A percentile compares a stretch with the other conserved stretches of the same genome.
phyloP scores from a whole-genome alignment of 2,113 vertebrate genomes.

The Myrmecobius fasciatus region DNA sequence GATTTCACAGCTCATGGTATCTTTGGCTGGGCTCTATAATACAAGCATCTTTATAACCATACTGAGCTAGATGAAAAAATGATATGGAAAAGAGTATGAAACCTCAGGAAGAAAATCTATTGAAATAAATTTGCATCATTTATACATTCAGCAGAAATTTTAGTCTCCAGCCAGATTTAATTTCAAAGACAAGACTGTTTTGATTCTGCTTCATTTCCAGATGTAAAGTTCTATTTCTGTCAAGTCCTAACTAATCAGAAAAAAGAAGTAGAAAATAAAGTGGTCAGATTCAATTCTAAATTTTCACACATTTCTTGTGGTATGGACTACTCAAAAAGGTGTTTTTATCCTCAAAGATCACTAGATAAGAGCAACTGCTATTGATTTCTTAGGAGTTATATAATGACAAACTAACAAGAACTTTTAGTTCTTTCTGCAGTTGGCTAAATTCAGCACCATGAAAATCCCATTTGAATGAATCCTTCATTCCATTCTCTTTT shows the following conservation, averaged over 20 bases:
- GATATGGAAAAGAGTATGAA: conserved; percentile 60
- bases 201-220: conserved; percentile 26
- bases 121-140: conserved; percentile 56
- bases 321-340: not conserved
- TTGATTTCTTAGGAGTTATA: not conserved
- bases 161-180: conserved; percentile 62
- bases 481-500: not conserved
- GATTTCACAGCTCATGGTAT: conserved; percentile 14
- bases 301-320: not conserved
- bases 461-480: not conserved
- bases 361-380: not conserved
- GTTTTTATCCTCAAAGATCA: not conserved
- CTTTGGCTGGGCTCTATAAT: not conserved
- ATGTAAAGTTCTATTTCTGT: conserved; percentile 15
- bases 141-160: conserved; percentile 55
- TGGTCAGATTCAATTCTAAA: not conserved
- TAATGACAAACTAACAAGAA: not conserved
- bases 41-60: conserved; percentile 50
- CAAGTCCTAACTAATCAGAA: not conserved
- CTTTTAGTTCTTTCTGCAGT: not conserved
- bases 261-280: not conserved
- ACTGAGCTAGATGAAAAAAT: conserved; percentile 36
- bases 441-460: not conserved
- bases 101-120: conserved; percentile 60
- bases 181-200: conserved; percentile 54